Evolutionary conservation across 1,140 invertebrate species (phyloP), one percentile per base, ranked within the genome.

Genomic region (Leptopilina boulardi): DNA sequence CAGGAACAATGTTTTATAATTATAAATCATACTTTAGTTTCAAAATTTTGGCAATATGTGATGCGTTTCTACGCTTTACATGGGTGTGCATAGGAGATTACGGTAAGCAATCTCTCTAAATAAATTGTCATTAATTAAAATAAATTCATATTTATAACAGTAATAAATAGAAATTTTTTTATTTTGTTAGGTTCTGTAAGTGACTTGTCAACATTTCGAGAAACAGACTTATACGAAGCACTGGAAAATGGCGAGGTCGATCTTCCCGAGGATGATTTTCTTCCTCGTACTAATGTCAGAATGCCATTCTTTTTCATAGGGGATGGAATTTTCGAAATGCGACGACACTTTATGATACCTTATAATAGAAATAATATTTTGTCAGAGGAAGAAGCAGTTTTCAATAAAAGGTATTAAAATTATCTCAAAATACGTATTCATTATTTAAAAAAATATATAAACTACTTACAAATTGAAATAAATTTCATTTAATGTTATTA

Each of bases 1-100:
- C 26, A 71, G 83, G 83, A 47, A 71, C 71, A 21, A 56, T 77
- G 21, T 83, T 73, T 74, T 82, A 41, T 30, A 85, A 85, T 73
- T 83, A 83, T 71, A 83, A 85, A 72, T 34, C 72, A 9, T 71
- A 30, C 26, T 78, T 75, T 51, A 83, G 82, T 72, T 74, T 84
- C n/a, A 73, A 82, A 18, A 18, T 82, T 9, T 30, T 82, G 34
- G 82, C 77, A 18, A 75, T 76, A 21, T 72, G 81, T 80, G 82
- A 78, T 83, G 83, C 82, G 84, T 84, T 80, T 44, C 9, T 3
- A 3, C 26, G 26, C 26, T 30, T 30, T 5, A 30, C 26, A 30
- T 30, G 26, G 26, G 26, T 5, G 5, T 3, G 34, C 34, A 34
- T 70, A 26, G 54, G 72, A 56, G 21, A 73, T 73, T 73, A 44